Conservation (phyloP, 2,113 vertebrate genomes). For the Hippocampus barbouri region DNA sequence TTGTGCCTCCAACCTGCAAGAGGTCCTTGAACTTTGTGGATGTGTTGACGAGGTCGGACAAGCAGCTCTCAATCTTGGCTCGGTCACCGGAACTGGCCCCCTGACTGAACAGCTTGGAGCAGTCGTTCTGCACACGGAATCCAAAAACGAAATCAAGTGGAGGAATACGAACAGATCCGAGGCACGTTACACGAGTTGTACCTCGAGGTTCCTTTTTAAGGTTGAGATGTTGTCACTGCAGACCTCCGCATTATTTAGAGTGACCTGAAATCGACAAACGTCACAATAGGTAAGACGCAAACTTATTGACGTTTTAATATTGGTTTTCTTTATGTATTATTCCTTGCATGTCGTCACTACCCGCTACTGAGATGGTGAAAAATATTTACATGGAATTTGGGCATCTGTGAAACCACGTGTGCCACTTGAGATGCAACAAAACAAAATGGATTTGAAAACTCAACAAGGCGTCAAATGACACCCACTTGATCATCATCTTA, state of each 20-base stretch:
- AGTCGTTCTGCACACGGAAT: conserved; percentile 79
- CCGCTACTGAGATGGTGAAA: no score
- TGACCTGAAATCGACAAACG: conserved; percentile 73
- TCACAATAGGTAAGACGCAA: neutral
- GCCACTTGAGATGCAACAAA: no score
- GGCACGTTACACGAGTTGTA: conserved; percentile 34
- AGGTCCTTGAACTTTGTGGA: conserved; percentile 93
- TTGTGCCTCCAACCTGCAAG: conserved; percentile 78
- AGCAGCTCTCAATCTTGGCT: conserved; percentile 95
- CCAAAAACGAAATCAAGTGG: neutral
- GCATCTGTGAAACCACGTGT: no score
- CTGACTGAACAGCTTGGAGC: conserved; percentile 87
- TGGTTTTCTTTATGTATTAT: no score
- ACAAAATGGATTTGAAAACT: no score
- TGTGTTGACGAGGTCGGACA: conserved; percentile 87
- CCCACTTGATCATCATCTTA: no score
- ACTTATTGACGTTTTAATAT: neutral
- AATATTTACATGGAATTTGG: no score
- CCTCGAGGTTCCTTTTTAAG: conserved; percentile 94
- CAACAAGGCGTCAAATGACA: no score
- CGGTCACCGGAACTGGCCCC: conserved; percentile 81
- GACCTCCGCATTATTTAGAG: conserved; percentile 92
- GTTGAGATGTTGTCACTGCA: conserved; percentile 97
- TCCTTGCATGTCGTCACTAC: no score
- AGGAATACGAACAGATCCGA: neutral